Evolutionary conservation across 1,140 invertebrate genomes (phyloP).

Genomic region (Drosophila fuyamai): DNA sequence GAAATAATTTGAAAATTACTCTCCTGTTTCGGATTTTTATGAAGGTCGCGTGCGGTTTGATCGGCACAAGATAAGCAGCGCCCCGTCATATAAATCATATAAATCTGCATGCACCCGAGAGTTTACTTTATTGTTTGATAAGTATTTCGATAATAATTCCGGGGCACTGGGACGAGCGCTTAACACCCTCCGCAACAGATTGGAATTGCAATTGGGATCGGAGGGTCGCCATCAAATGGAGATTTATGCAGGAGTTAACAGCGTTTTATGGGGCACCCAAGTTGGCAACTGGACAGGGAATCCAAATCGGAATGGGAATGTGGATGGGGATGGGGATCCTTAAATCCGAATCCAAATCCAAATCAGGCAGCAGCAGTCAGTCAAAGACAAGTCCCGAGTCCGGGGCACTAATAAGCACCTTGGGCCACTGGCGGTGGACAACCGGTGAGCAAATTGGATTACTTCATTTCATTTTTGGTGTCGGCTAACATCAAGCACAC

Average conservation of each 20-base stretch:
- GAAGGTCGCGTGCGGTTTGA: constrained; percentile 83
- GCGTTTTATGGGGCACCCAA: constrained; percentile 20
- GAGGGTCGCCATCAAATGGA: constrained; percentile 52
- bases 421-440: constrained; percentile 69
- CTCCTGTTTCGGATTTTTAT: constrained; percentile 63
- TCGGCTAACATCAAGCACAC: constrained; percentile 55
- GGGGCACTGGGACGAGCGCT: constrained; percentile 41
- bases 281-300: too few relatives aligned
- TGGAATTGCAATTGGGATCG: constrained; percentile 5
- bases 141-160: constrained; percentile 78
- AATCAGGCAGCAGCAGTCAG: constrained; percentile 42
- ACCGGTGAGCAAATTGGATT: constrained; percentile 77
- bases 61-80: constrained; percentile 40
- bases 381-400: constrained; percentile 16
- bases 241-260: constrained; percentile 61
- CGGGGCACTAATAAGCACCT: constrained; percentile 69
- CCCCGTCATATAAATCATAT: constrained; percentile 55
- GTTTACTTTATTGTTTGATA: constrained; percentile 78
- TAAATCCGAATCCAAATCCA: constrained; percentile 22
- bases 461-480: constrained; percentile 70
- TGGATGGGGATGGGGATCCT: neutral
- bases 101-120: constrained; percentile 58
- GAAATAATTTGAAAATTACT: constrained; percentile 81
- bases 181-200: constrained; percentile 57
- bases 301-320: neutral